Percentiles rank a stretch among this genome's conserved stretches.
Conservation (phyloP, 2,797 vertebrate species). For the Enteromius viviparus region DNA sequence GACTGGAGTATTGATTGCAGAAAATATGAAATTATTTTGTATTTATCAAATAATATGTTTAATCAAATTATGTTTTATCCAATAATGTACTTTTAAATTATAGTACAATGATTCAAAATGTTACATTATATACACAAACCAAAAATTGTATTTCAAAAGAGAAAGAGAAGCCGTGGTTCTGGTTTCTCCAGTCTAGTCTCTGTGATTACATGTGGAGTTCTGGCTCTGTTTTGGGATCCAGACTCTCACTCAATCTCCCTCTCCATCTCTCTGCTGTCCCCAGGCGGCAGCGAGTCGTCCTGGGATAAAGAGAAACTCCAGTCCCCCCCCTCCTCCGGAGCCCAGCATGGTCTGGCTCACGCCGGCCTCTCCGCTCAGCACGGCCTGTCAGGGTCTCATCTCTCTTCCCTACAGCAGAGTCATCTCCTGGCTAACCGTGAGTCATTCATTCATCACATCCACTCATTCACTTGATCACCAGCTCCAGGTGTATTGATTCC, state of each 20-base stretch:
- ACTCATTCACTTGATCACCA: conserved; percentile 20
- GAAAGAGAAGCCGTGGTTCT: not conserved
- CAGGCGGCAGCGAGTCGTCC: conserved; percentile 87
- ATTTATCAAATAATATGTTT: no score
- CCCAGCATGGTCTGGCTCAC: conserved; percentile 79
- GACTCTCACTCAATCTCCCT: conserved; percentile 5
- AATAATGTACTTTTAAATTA: no score
- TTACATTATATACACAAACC: not conserved
- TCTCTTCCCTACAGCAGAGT: conserved; percentile 86
- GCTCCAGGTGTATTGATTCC: not conserved
- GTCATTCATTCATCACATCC: conserved; percentile 64
- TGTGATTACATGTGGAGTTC: conserved; percentile 7
- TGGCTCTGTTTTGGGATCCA: conserved; percentile 2
- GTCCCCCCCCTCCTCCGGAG: conserved; percentile 77
- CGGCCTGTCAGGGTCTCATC: conserved; percentile 74
- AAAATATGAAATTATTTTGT: not conserved
- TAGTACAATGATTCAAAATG: not conserved
- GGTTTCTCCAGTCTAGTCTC: not conserved
- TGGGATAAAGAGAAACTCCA: conserved; percentile 91
- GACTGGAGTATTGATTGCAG: not conserved
- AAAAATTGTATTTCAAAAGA: not conserved
- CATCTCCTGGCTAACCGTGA: conserved; percentile 86
- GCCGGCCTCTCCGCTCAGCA: conserved; percentile 75
- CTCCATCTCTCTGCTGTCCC: conserved; percentile 47
- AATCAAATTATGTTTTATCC: no score